phyloP scores from a whole-genome alignment of 1,140 invertebrate genomes.

The Tetragonula clypearis region DNA sequence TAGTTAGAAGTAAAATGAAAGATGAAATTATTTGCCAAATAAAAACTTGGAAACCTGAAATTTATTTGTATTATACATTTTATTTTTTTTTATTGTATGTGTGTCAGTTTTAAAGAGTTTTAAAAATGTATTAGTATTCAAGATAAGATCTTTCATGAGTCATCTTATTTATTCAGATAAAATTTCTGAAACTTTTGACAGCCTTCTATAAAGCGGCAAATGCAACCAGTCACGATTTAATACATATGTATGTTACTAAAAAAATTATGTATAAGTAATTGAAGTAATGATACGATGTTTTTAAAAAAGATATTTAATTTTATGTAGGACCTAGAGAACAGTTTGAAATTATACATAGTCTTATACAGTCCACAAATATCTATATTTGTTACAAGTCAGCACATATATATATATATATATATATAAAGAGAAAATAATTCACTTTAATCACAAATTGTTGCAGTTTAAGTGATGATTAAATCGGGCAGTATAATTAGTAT shows the following conservation, averaged over 20 bases:
- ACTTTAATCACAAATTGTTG: too few species aligned
- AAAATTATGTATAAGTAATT: too few species aligned
- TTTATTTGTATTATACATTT: neutral
- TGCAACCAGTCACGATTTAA: neutral
- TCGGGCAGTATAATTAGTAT: too few species aligned
- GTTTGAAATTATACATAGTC: neutral
- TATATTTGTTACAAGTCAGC: too few species aligned
- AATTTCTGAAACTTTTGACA: neutral
- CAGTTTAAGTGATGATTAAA: too few species aligned
- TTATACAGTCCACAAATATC: too few species aligned
- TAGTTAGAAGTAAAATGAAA: neutral
- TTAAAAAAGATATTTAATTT: neutral
- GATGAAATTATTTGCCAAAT: neutral
- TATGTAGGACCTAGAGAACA: neutral
- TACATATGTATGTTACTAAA: neutral
- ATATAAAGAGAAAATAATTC: too few species aligned
- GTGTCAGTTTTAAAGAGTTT: neutral
- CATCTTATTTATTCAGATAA: neutral
- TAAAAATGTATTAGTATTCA: neutral
- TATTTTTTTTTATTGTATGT: neutral
- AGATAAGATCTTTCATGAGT: neutral
- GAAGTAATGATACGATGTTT: neutral
- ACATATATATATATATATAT: too few species aligned
- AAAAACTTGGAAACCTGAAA: neutral
- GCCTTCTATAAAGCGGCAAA: neutral